Conservation (phyloP, 2,888 invertebrate species). For the Microchrysa polita region DNA sequence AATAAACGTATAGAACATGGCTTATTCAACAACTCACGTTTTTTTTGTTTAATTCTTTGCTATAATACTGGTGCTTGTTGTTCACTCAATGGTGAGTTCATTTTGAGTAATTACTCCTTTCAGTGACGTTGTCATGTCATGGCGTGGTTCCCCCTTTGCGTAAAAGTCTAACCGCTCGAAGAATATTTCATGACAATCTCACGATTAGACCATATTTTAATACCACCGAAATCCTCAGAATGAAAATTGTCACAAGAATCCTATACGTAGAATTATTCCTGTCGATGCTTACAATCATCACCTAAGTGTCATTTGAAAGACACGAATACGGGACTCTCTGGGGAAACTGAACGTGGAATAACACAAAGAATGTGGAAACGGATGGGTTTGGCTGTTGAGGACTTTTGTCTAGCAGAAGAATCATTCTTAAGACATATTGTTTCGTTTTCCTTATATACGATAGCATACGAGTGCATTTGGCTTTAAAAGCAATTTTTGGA, state of each 20-base stretch:
- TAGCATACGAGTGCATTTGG: too few species aligned
- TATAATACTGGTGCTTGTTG: neutral
- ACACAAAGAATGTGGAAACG: constrained; percentile 1
- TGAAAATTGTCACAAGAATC: constrained; percentile 24
- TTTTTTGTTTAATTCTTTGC: neutral
- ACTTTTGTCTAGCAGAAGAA: neutral
- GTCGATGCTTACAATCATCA: neutral
- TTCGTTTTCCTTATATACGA: too few species aligned
- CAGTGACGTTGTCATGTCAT: neutral
- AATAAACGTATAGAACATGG: neutral
- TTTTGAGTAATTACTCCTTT: constrained; percentile 39
- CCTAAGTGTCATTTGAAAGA: neutral
- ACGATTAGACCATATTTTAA: constrained; percentile 37
- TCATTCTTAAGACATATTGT: constrained; percentile 3
- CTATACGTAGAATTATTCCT: neutral
- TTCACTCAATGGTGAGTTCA: constrained; percentile 9
- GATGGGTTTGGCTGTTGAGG: neutral
- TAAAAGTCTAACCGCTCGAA: constrained; percentile 11
- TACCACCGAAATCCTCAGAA: constrained; percentile 14
- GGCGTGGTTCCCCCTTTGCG: neutral
- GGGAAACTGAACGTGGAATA: neutral
- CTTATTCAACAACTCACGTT: neutral
- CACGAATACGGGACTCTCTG: neutral
- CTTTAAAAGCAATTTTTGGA: too few species aligned
- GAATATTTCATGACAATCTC: constrained; percentile 28